Conservation (phyloP, 2,888 invertebrate species). For the Vannuccia rotundouncinata region DNA sequence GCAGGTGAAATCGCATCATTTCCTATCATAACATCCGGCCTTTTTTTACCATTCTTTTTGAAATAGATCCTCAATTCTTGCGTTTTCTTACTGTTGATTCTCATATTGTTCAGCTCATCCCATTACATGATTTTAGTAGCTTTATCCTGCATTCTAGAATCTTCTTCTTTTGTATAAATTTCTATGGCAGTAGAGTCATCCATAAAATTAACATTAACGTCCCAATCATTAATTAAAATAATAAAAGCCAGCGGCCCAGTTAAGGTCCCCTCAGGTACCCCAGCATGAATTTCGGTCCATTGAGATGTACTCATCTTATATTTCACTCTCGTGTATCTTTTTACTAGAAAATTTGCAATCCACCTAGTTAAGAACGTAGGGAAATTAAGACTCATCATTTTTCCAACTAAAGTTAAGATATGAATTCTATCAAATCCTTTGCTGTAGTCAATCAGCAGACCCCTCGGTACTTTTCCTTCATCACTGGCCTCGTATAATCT, state of each 20-base stretch:
- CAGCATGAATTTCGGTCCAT: neutral
- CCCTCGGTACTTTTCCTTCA: neutral
- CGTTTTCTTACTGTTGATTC: neutral
- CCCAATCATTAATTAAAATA: neutral
- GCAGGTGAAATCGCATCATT: too few species aligned
- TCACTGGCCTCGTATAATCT: neutral
- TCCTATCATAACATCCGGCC: too few species aligned
- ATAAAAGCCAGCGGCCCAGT: neutral
- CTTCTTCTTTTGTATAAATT: neutral
- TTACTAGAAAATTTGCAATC: neutral
- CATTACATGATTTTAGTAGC: neutral
- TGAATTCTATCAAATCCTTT: neutral
- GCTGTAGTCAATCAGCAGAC: neutral
- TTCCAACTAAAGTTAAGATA: neutral
- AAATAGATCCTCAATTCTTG: neutral
- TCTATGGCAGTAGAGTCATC: neutral
- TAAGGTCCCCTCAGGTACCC: neutral
- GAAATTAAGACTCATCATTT: neutral
- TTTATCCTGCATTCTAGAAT: neutral
- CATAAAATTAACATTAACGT: neutral
- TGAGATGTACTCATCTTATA: too few species aligned
- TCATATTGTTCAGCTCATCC: neutral
- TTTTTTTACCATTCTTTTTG: too few species aligned
- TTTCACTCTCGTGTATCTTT: neutral
- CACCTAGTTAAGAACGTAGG: neutral